phyloP scores from a whole-genome alignment of 2,113 vertebrate genomes.

The Apeltes quadracus region DNA sequence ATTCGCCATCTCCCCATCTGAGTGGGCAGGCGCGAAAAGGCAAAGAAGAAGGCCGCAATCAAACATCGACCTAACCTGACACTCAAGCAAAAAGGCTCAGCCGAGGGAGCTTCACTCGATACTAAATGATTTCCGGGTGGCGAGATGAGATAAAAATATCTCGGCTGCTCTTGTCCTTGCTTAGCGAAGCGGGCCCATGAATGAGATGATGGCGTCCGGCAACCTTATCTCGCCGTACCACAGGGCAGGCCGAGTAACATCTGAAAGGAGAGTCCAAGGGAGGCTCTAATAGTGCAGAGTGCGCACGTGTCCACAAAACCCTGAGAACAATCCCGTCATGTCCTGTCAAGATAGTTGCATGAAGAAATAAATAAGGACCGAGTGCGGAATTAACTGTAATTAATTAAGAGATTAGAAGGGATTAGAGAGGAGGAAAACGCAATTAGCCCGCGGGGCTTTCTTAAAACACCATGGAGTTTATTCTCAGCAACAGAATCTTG shows the following conservation, averaged over 20 bases:
- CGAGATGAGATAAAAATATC: slow-evolving; percentile 57
- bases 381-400: slow-evolving; percentile 42
- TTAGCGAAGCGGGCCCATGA: slow-evolving; percentile 37
- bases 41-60: slow-evolving; percentile 1
- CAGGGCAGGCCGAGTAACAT: slow-evolving; percentile 33
- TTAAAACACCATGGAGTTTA: slow-evolving; percentile 45
- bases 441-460: slow-evolving; percentile 55
- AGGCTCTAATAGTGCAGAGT: slow-evolving; percentile 1
- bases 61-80: slow-evolving; percentile 15
- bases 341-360: slow-evolving; percentile 40
- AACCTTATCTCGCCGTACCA: slow-evolving; percentile 37
- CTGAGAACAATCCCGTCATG: slow-evolving; percentile 50
- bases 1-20: background rate
- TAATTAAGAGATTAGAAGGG: slow-evolving; percentile 67
- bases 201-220: slow-evolving; percentile 25
- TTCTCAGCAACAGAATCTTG: slow-evolving; percentile 35
- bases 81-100: slow-evolving; percentile 13
- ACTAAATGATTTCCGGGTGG: slow-evolving; percentile 53
- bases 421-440: slow-evolving; percentile 59
- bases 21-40: background rate
- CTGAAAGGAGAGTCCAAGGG: slow-evolving; percentile 16
- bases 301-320: slow-evolving; percentile 19
- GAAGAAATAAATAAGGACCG: slow-evolving; percentile 51
- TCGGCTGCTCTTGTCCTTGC: slow-evolving; percentile 29
- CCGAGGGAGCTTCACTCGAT: slow-evolving; percentile 36